These are phyloP conservation scores for Anniella stebbinsi DNA, from an alignment of 2,797 vertebrate genomes.

Conservation along the genomic window DNA sequence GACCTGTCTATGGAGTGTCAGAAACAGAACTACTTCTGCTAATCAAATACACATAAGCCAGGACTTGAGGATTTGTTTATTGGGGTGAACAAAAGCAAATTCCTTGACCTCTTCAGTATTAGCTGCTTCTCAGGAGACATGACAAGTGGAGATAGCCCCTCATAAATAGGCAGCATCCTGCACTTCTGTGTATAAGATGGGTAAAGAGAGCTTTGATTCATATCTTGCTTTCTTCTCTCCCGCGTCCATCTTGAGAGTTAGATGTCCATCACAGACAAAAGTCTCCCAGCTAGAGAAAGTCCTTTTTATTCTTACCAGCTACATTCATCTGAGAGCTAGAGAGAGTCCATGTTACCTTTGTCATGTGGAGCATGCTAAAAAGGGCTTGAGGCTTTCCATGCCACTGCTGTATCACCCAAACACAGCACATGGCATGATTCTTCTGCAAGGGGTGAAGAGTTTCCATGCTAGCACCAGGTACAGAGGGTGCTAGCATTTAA, in stretches of 20 bases:
- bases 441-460: neutral
- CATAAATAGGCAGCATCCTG: conserved; percentile 14
- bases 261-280: neutral
- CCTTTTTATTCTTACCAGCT: neutral
- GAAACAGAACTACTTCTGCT: conserved; percentile 33
- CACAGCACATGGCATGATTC: neutral
- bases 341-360: neutral
- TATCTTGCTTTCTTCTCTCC: conserved; percentile 26
- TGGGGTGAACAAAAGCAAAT: conserved; percentile 44
- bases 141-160: conserved; percentile 9
- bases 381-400: neutral
- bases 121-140: neutral
- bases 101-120: conserved; percentile 13
- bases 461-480: neutral
- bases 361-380: neutral
- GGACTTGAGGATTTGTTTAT: conserved; percentile 30
- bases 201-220: conserved; percentile 20
- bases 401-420: neutral
- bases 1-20: conserved; percentile 54
- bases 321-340: conserved; percentile 28
- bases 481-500: neutral
- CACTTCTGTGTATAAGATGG: conserved; percentile 6
- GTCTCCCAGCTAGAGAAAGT: neutral
- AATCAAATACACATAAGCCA: conserved; percentile 42
- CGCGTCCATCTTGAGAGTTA: conserved; percentile 10